Evolutionary conservation across 92 coral and sea anemone genomes (phyloP).

Genomic region (Zoanthus solanderi): DNA sequence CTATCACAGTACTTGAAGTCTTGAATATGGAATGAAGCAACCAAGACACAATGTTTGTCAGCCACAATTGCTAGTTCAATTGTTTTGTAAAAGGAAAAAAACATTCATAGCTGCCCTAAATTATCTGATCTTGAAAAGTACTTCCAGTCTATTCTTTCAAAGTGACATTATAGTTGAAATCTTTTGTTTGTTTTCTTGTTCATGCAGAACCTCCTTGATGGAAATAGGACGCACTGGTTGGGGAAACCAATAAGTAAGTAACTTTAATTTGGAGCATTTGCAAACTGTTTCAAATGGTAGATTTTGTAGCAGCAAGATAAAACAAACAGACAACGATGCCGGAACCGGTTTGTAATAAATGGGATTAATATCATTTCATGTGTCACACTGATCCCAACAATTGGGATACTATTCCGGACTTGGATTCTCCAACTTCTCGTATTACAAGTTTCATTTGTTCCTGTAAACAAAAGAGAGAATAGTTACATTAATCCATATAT

Average conservation of each 20-base stretch:
- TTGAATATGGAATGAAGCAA: too few relatives aligned
- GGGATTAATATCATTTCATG: neutral
- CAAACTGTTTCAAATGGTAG: neutral
- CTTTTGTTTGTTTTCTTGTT: neutral
- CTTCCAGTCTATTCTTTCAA: neutral
- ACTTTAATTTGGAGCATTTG: neutral
- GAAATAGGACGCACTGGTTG: neutral
- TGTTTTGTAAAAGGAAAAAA: too few relatives aligned
- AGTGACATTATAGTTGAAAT: neutral
- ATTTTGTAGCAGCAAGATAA: neutral
- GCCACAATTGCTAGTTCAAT: too few relatives aligned
- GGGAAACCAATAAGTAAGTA: neutral
- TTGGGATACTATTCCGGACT: conserved; percentile 26
- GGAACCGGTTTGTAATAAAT: neutral
- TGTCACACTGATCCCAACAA: conserved; percentile 9
- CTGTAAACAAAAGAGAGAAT: conserved; percentile 51
- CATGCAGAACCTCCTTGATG: neutral
- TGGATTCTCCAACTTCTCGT: conserved; percentile 46
- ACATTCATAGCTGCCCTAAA: too few relatives aligned
- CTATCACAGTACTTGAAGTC: too few relatives aligned
- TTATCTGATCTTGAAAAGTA: too few relatives aligned
- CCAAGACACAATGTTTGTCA: too few relatives aligned
- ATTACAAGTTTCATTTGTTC: conserved; percentile 80
- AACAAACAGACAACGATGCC: conserved; percentile 10
- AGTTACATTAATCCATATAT: too few relatives aligned